Percentiles rank a stretch among this genome's conserved stretches.
Conservation (phyloP, 2,113 vertebrate species). For the Rafetus swinhoei region DNA sequence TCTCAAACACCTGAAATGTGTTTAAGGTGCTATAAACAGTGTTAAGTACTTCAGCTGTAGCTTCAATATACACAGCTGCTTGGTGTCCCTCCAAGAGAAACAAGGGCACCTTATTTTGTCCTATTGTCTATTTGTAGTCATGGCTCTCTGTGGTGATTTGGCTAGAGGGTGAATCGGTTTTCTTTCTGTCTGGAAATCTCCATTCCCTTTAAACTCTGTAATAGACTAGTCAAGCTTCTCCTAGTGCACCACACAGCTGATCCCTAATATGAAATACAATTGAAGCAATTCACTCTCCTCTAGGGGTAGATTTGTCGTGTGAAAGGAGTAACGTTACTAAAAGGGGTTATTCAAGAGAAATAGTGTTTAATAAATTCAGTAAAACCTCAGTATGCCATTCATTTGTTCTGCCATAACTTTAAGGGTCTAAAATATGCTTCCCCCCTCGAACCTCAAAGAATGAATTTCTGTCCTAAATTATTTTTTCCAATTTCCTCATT, state of each 20-base stretch:
- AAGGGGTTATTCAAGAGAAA: conserved; percentile 74
- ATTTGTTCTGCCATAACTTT: conserved; percentile 65
- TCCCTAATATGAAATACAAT: conserved; percentile 67
- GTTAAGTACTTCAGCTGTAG: background rate
- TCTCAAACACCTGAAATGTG: background rate
- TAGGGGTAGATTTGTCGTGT: conserved; percentile 62
- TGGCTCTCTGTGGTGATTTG: background rate
- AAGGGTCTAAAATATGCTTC: conserved; percentile 20
- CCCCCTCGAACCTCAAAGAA: conserved; percentile 37
- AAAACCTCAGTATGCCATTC: conserved; percentile 64
- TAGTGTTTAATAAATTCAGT: conserved; percentile 71
- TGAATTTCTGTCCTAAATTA: conserved; percentile 64
- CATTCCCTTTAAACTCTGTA: background rate
- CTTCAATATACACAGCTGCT: background rate
- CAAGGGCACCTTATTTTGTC: conserved; percentile 21
- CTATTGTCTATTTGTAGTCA: conserved; percentile 30
- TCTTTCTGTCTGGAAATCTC: conserved; percentile 27
- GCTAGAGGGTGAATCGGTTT: conserved; percentile 36
- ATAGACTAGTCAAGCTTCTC: conserved; percentile 58
- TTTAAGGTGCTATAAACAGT: background rate
- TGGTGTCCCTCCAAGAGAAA: background rate
- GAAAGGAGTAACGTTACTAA: conserved; percentile 71
- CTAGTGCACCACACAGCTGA: conserved; percentile 32
- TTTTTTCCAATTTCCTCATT: conserved; percentile 68
- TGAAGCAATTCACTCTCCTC: conserved; percentile 66